Evolutionary conservation across 2,797 vertebrate species (phyloP), one percentile per base, ranked within the genome.

Genomic region (Onychomys arenicola): DNA sequence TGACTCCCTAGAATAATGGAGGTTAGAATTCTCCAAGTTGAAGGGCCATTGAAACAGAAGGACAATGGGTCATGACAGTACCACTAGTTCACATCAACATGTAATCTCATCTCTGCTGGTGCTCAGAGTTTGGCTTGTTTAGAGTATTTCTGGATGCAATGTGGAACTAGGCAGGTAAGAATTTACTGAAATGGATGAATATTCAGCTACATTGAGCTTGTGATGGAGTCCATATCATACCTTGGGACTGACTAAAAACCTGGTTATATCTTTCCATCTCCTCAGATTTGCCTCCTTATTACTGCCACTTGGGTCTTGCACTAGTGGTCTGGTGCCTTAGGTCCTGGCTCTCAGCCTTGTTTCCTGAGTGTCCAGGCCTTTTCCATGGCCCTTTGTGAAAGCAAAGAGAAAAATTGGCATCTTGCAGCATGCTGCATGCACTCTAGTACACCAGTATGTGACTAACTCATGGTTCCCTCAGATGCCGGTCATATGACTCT

Each of bases 71-170:
- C 32, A 14, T 9, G 43, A 14, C 55, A 76, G 8, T 40, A 61
- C 9, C 9, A 29, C 7, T 9, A 17, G 12, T 13, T 52, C 49
- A 37, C 14, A 17, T 12, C 29, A 17, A 40, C 12, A 34, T 13
- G 57, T 25, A 46, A 73, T 55, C n/a, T n/a, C 3, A 0, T 9
- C 59, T 4, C 12, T 46, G 9, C 32, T 0, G 32, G 0, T 16
- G n/a, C n/a, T 43, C 32, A 34, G 19, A 37, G 1, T 32, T 5
- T 13, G 43, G 75, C 46, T 69, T 2, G 2, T 46, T 40, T 2
- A 43, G 21, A 32, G 5, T 6, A 19, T 25, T 73, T 49, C 63
- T 83, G 81, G 27, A 23, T 27, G 19, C 29, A 55, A 6, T 40
- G 40, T 37, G 2, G 82, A 91, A 37, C 23, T 40, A 8, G 46